phyloP scores from a whole-genome alignment of 2,888 invertebrate genomes.

The Pheosia gnoma region DNA sequence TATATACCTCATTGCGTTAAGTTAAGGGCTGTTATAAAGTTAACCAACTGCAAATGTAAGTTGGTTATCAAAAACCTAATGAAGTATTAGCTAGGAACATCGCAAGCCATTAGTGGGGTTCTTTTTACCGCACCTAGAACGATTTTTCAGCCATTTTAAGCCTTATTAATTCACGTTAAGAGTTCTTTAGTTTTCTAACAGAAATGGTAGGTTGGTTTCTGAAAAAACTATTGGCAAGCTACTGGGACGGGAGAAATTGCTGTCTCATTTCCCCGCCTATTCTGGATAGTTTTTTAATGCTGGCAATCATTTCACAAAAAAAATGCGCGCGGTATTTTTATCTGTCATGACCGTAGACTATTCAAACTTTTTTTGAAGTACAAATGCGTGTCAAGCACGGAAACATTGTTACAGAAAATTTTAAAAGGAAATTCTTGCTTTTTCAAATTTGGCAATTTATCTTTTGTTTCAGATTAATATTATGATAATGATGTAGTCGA shows the following conservation, averaged over 20 bases:
- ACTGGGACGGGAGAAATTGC: not conserved
- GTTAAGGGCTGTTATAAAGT: not conserved
- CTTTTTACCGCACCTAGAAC: not conserved
- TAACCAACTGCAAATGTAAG: not conserved
- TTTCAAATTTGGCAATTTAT: not conserved
- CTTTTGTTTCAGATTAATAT: too few relatives aligned
- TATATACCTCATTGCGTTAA: not conserved
- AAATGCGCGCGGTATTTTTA: not conserved
- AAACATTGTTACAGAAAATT: not conserved
- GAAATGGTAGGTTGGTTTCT: not conserved
- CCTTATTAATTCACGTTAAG: not conserved
- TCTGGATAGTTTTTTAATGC: conserved; percentile 4
- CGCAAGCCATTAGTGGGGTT: not conserved
- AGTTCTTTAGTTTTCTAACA: not conserved
- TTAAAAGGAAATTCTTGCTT: not conserved
- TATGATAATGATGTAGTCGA: too few relatives aligned
- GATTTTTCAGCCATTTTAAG: not conserved
- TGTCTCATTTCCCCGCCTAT: conserved; percentile 6
- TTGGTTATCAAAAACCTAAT: not conserved
- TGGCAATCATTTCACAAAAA: not conserved
- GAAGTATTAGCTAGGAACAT: not conserved
- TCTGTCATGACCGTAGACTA: not conserved
- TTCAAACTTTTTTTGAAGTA: not conserved
- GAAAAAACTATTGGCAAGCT: not conserved
- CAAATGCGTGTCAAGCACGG: not conserved